Evolutionary conservation across 1,140 invertebrate species (phyloP), one percentile per base, ranked within the genome.

Genomic region (Polyergus mexicanus): DNA sequence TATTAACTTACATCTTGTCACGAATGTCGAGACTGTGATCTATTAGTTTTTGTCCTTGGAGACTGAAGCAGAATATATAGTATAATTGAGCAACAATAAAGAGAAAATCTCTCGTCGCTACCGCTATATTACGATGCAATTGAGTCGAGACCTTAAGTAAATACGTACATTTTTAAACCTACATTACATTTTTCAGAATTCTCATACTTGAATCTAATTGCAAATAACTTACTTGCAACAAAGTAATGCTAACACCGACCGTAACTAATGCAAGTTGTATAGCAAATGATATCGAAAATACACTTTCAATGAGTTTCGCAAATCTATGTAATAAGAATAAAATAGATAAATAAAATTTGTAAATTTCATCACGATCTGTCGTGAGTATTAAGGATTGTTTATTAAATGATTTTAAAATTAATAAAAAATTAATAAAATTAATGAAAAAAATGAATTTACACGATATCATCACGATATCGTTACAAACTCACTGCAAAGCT

Each of bases 21-120:
- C 35, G 28, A 25, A 7, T 75, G n/a, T 25, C 13, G 16, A 75
- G 22, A 16, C 72, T 75, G 6, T 75, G 35, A 41, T 41, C 22
- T 41, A 75, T 75, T 16, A 75, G 0, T 2, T 62, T 62, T 22
- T 75, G 72, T 75, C 72, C 72, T 62, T 62, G 22, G 2, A 75
- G 60, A 8, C 54, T 75, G 22, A 62, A 62, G 22, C 54, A 75
- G 22, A 75, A 75, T n/a, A 75, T 62, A 10, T 75, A 54, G 7
- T 62, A 62, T 22, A 75, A 41, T 47, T 87, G 63, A 28, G 62
- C 87, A 19, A 86, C 3, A 13, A 77, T 83, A n/a, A 83, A 87
- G 11, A 65, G 8, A 3, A n/a, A 7, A 19, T 74, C 87, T 62
- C 80, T 84, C 3, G 10, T 28, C 11, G 25, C 38, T 75, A 75